Base-by-base conservation (phyloP, 1,140 invertebrate species). In the Megalopta genalis region DNA sequence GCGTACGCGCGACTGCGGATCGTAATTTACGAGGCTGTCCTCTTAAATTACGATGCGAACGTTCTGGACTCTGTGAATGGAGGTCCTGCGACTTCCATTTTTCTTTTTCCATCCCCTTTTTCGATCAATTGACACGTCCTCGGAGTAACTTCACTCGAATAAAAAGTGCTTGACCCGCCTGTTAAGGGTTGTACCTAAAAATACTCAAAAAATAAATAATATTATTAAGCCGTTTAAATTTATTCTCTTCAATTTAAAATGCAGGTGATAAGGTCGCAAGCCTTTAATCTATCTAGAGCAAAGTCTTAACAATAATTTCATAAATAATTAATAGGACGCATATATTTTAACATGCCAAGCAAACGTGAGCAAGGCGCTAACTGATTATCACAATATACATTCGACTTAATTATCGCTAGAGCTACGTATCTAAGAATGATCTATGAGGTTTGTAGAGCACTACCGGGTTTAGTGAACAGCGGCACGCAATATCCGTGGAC, bases 1-100 rank as follows among this genome's bases (percentile, higher is more conserved):
- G 64, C 69, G 57, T 71, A 52, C 46, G 23, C n/a, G 64, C 64
- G 32, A 46, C 69, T 62, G 39, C 63, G 57, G 42, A 63, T 77
- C 68, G 63, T 82, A 82, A 82, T 82, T 82, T 79, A 82, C 46
- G 49, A 23, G 23, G 70, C 79, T 49, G 64, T 46, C n/a, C 21
- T 64, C 46, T 9, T 82, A 60, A 79, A 82, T 82, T 57, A 69
- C 25, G 21, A 59, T 39, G 14, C 16, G 57, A 72, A 78, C 42
- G 18, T 12, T 16, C 37, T 52, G 5, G 12, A 63, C 54, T 69
- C 37, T 27, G 42, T 81, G 52, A 81, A 81, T 81, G 74, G 74
- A 63, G 23, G 23, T 76, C n/a, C 27, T 2, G 8, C 32, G n/a
- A 16, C 37, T 62, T 49, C 39, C 59, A 16, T 25, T 27, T n/a